Evolutionary conservation across 2,797 vertebrate genomes (phyloP).

Genomic region (Fundulus diaphanus): DNA sequence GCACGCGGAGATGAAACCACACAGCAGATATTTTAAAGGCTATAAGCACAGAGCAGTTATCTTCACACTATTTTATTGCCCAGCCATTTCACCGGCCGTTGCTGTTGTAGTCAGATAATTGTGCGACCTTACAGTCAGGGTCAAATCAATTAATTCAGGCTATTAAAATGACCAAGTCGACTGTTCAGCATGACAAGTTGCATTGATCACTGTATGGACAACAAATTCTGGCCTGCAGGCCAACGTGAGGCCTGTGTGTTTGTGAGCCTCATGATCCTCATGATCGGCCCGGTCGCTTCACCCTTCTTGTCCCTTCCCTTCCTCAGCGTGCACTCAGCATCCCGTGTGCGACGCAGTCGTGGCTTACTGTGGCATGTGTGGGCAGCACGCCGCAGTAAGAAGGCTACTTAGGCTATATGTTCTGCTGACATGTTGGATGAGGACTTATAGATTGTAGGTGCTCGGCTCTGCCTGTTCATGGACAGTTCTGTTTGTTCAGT

Average conservation of each 20-base stretch:
- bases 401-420: slow-evolving; percentile 74
- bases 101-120: slow-evolving; percentile 3
- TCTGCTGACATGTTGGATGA: slow-evolving; percentile 76
- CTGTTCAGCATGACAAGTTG: slow-evolving; percentile 62
- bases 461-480: slow-evolving; percentile 44
- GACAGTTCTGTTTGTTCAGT: slow-evolving; percentile 59
- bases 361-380: slow-evolving; percentile 64
- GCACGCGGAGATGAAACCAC: background rate
- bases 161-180: slow-evolving; percentile 50
- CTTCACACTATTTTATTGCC: slow-evolving; percentile 1
- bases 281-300: slow-evolving; percentile 65
- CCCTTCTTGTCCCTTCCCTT: slow-evolving; percentile 41
- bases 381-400: slow-evolving; percentile 65
- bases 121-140: background rate
- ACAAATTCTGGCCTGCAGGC: slow-evolving; percentile 54
- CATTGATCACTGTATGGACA: slow-evolving; percentile 60
- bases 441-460: slow-evolving; percentile 73
- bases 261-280: slow-evolving; percentile 61
- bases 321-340: slow-evolving; percentile 27
- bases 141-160: slow-evolving; percentile 30
- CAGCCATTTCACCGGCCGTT: background rate
- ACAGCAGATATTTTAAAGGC: background rate
- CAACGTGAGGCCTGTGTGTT: slow-evolving; percentile 54
- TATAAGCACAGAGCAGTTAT: background rate
- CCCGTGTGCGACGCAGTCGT: slow-evolving; percentile 50